Percentiles rank a stretch among this genome's conserved stretches.
phyloP scores from a whole-genome alignment of 1,140 invertebrate species.

The Zaprionus africanus region DNA sequence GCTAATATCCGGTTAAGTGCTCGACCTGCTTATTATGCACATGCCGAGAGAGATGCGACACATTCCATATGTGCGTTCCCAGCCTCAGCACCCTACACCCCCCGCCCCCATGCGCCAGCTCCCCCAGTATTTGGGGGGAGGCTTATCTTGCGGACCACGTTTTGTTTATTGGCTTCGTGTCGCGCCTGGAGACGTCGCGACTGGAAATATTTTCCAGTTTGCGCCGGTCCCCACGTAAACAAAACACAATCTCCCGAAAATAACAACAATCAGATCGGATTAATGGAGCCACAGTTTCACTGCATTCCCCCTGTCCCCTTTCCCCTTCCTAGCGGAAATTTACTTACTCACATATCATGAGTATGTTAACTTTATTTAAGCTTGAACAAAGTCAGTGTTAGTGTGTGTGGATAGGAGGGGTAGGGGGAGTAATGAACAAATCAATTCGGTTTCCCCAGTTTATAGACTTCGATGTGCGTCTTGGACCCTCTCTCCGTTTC shows the following conservation, averaged over 20 bases:
- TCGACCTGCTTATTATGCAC: constrained; percentile 14
- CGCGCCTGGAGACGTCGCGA: constrained; percentile 25
- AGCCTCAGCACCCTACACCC: not conserved
- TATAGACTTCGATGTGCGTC: not conserved
- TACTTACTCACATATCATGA: constrained; percentile 16
- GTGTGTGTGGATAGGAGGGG: not conserved
- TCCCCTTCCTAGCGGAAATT: constrained; percentile 24
- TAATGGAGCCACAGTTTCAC: constrained; percentile 31
- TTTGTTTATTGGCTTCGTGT: constrained; percentile 21
- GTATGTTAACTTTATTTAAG: constrained; percentile 2
- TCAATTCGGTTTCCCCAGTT: not conserved
- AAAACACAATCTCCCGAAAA: constrained; percentile 8
- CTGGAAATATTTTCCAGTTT: constrained; percentile 17
- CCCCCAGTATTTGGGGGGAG: not conserved
- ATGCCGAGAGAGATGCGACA: not conserved
- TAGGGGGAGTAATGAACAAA: not conserved
- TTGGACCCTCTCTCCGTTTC: not conserved
- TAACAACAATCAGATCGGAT: constrained; percentile 37
- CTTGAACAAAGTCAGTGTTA: not conserved
- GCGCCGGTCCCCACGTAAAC: constrained; percentile 7
- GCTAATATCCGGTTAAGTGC: constrained; percentile 47
- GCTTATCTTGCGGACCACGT: too few relatives aligned
- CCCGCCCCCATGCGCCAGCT: not conserved
- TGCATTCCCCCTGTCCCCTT: not conserved
- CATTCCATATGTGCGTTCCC: constrained; percentile 3